A percentile compares a stretch with the other conserved stretches of the same genome.
Evolutionary conservation across 2,113 vertebrate species (phyloP).

Genomic region (Trogon melanurus): DNA sequence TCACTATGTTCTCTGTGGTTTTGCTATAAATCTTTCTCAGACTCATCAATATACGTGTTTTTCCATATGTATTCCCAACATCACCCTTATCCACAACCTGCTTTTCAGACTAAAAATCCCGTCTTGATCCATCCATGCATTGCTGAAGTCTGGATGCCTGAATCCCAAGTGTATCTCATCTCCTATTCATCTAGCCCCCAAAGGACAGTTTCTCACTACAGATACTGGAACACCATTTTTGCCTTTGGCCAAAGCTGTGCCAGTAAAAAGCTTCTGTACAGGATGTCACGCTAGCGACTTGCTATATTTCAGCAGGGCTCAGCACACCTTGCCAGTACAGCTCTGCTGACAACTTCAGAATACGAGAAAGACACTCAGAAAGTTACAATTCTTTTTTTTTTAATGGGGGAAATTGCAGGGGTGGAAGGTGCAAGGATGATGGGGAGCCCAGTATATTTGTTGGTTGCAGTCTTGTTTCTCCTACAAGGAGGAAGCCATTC

Average conservation of each 20-base stretch:
- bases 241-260: neutral
- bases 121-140: neutral
- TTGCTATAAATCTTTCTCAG: neutral
- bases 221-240: neutral
- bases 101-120: neutral
- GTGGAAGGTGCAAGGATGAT: neutral
- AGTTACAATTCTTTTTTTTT: neutral
- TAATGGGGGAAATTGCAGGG: rapidly evolving
- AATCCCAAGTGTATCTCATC: neutral
- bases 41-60: neutral
- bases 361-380: neutral
- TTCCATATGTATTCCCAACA: neutral
- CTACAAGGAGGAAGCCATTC: neutral
- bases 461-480: neutral
- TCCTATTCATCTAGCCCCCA: neutral
- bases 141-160: neutral
- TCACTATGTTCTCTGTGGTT: neutral
- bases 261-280: neutral
- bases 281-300: neutral
- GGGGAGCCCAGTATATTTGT: neutral
- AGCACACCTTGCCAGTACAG: neutral
- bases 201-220: neutral
- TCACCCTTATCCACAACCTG: neutral
- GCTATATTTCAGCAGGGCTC: neutral
- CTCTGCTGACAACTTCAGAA: neutral